Base-by-base conservation (phyloP, 2,797 vertebrate genomes). In the Avahi laniger region DNA sequence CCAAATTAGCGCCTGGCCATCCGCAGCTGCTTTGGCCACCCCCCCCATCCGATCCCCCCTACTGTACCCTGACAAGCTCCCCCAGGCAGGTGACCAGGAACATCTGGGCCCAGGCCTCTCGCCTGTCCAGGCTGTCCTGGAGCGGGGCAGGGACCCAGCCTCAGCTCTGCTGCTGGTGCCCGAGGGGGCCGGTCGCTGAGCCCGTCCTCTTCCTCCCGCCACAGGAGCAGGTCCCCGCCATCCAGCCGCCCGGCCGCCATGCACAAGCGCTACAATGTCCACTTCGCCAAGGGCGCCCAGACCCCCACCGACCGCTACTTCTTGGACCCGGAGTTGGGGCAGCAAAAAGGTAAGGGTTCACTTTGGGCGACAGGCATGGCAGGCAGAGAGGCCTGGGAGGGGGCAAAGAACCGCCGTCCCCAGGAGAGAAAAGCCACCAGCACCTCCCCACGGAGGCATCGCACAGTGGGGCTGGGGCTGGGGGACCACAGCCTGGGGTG, bases 321-420 rank as follows among this genome's bases (percentile, higher is more conserved):
- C 93, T 69, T 91, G 89, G 97, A 97, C 83, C 91, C 96, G 0
- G 95, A 97, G 54, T 26, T 92, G 91, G 97, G 93, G n/a, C 89
- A 65, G 61, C 95, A 73, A 43, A 97, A 95, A 97, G 97, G 97
- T 98, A 97, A 50, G 86, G 17, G 17, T 54, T 82, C 38, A 11
- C 7, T 69, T 2, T 28, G 20, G 35, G 33, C 5, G 2, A 12
- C 12, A 41, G 67, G 5, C 22, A 28, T n/a, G 28, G 81, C 13
- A 22, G 12, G 50, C 14, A 52, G 61, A 24, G 3, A 28, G 78
- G 38, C 33, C n/a, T 67, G 52, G n/a, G 61, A 67, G 63, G 54
- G 6, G 38, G 54, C 38, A 43, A 48, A 85, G 76, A 50, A 38
- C 41, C 0, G 3, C 9, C 0, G 48, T 41, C 18, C 69, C 82